Conservation (phyloP, 2,113 vertebrate species). For the Trogon surrucura region DNA sequence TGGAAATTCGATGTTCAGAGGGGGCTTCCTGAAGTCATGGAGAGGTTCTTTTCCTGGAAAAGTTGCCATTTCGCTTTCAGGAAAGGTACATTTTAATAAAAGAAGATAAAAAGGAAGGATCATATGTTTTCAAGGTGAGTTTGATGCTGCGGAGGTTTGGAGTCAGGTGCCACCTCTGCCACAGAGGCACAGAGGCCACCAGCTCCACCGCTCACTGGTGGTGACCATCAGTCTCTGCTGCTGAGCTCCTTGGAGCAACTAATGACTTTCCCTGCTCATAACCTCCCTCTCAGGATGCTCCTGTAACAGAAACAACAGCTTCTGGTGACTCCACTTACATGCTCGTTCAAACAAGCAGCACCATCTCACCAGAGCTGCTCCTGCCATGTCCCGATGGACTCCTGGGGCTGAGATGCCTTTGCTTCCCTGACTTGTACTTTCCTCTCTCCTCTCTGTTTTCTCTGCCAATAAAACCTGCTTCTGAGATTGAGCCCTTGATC, state of each 20-base stretch:
- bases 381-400: accelerated
- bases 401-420: background rate
- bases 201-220: accelerated
- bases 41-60: background rate
- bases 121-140: accelerated
- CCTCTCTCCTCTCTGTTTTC: background rate
- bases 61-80: background rate
- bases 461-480: conserved; percentile 16
- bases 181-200: background rate
- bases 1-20: background rate
- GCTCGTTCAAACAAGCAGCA: background rate
- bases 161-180: background rate
- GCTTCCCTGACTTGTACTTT: background rate
- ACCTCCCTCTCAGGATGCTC: background rate
- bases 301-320: background rate
- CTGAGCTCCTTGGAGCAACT: background rate
- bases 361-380: background rate
- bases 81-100: background rate
- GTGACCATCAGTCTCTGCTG: accelerated
- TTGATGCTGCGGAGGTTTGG: background rate
- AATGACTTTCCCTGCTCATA: background rate
- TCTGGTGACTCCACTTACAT: background rate
- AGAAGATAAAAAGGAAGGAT: background rate
- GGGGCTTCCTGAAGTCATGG: background rate
- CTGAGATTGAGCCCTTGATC: background rate